These are phyloP conservation scores for Tiphia femorata DNA, from an alignment of 2,888 invertebrate species.

Conservation along the genomic window DNA sequence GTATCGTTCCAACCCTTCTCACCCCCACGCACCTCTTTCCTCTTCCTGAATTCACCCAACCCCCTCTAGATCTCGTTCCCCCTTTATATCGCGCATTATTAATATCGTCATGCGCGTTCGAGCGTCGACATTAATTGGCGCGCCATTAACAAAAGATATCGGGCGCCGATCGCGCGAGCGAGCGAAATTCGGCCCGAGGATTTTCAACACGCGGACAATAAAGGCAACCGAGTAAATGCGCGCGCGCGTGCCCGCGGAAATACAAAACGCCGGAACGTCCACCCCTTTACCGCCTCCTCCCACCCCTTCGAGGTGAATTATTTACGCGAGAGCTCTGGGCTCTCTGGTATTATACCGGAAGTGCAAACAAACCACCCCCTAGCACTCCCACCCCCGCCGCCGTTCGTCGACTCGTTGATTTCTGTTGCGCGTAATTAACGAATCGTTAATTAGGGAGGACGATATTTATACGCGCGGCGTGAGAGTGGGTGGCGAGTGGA, in stretches of 20 bases:
- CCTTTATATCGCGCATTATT: conserved; percentile 13
- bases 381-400: no score
- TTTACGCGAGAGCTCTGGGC: conserved; percentile 31
- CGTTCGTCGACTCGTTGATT: conserved; percentile 20
- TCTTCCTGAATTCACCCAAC: neutral
- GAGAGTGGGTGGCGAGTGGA: no score
- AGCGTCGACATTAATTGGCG: conserved; percentile 31
- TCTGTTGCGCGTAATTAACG: conserved; percentile 52
- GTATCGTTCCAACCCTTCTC: neutral
- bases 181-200: conserved; percentile 9
- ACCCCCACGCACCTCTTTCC: neutral
- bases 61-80: neutral
- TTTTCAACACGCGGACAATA: conserved; percentile 39
- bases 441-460: conserved; percentile 61
- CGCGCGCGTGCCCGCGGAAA: conserved; percentile 3
- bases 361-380: conserved; percentile 6
- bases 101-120: conserved; percentile 14
- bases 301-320: conserved; percentile 51
- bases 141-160: conserved; percentile 33
- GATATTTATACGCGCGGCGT: no score
- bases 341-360: conserved; percentile 38
- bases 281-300: no score
- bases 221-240: conserved; percentile 15
- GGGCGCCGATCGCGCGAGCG: conserved; percentile 20
- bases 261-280: conserved; percentile 33